phyloP scores from a whole-genome alignment of 2,797 vertebrate genomes.

The Otolemur crassicaudatus region DNA sequence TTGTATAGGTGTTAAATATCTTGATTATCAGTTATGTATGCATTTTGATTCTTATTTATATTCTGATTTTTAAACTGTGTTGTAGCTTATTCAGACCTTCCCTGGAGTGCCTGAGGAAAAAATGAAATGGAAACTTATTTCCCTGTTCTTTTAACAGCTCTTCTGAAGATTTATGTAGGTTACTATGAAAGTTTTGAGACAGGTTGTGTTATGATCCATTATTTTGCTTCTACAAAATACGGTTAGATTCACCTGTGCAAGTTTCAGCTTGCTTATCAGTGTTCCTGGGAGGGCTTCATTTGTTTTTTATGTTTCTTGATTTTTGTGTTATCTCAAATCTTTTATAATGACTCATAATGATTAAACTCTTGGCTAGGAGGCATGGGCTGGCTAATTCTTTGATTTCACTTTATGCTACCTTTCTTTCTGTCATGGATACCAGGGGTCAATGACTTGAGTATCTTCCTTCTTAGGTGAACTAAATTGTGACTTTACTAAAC shows the following conservation, averaged over 20 bases:
- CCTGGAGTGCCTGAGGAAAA: background rate
- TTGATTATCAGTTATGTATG: conserved; percentile 9
- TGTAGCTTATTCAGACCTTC: background rate
- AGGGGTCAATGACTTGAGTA: background rate
- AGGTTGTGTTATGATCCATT: too few relatives aligned
- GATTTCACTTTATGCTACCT: background rate
- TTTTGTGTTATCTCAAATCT: too few relatives aligned
- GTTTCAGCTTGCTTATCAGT: too few relatives aligned
- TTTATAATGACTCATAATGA: background rate
- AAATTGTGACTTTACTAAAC: conserved; percentile 22
- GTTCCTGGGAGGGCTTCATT: too few relatives aligned
- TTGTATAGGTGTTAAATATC: conserved; percentile 19
- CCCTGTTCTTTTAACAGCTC: background rate
- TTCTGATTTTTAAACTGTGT: background rate
- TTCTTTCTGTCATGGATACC: background rate
- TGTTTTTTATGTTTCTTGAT: too few relatives aligned
- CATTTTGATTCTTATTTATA: background rate
- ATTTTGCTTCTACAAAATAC: too few relatives aligned
- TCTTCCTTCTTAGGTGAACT: conserved; percentile 19
- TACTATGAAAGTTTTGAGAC: too few relatives aligned
- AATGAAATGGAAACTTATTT: conserved; percentile 6
- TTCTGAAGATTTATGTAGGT: background rate
- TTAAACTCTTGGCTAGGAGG: background rate
- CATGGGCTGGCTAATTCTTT: background rate
- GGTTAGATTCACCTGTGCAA: too few relatives aligned